Evolutionary conservation across 1,140 invertebrate genomes (phyloP).

Genomic region (Pygmarrhopalites habei): DNA sequence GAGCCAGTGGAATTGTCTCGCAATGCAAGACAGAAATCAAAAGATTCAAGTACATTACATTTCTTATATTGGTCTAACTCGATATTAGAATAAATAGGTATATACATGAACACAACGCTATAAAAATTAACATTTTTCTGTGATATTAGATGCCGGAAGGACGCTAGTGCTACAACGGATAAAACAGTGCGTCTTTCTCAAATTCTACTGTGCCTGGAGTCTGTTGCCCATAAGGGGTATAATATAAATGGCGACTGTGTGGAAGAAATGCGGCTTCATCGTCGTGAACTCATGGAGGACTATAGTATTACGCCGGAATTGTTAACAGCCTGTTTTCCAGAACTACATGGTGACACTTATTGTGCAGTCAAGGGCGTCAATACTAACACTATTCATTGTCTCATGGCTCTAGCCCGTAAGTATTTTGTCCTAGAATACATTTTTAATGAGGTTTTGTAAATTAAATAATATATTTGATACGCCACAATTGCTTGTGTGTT

Average conservation of each 20-base stretch:
- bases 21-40: slow-evolving; percentile 87
- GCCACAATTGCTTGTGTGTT: too few relatives aligned
- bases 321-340: slow-evolving; percentile 76
- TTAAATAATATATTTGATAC: too few relatives aligned
- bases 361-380: slow-evolving; percentile 64
- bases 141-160: slow-evolving; percentile 53
- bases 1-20: slow-evolving; percentile 67
- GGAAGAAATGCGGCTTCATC: slow-evolving; percentile 80
- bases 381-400: slow-evolving; percentile 87
- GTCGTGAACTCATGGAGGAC: slow-evolving; percentile 85
- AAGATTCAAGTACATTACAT: slow-evolving; percentile 58
- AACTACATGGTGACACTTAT: slow-evolving; percentile 68
- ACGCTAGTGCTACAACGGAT: slow-evolving; percentile 66
- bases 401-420: slow-evolving; percentile 89
- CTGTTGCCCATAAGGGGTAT: slow-evolving; percentile 60
- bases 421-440: too few relatives aligned
- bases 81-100: too few relatives aligned
- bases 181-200: slow-evolving; percentile 78
- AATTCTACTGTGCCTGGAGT: slow-evolving; percentile 88
- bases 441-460: too few relatives aligned
- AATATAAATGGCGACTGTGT: slow-evolving; percentile 32
- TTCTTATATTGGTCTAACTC: too few relatives aligned
- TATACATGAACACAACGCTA: too few relatives aligned
- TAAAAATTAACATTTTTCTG: too few relatives aligned
- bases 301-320: slow-evolving; percentile 87